phyloP scores from a whole-genome alignment of 2,113 vertebrate species.

The Halcyon malimbica region DNA sequence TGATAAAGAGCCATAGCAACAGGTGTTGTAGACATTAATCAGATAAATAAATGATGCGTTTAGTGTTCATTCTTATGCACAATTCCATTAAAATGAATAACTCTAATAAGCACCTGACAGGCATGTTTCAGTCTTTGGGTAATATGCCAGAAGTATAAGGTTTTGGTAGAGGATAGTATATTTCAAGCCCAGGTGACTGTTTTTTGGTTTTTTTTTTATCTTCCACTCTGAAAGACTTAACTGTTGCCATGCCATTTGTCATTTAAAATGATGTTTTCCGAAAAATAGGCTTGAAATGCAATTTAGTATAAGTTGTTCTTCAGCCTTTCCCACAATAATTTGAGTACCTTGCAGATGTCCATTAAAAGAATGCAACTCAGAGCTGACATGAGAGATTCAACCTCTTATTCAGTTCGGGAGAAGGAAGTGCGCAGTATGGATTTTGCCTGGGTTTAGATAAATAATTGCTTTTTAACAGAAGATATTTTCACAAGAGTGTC shows the following conservation, averaged over 20 bases:
- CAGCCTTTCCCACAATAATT: background rate
- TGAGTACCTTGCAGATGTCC: background rate
- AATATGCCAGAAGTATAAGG: background rate
- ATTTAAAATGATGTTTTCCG: background rate
- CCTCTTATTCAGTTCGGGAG: background rate
- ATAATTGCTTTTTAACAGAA: background rate
- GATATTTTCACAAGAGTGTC: background rate
- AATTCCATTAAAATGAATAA: constrained; percentile 21
- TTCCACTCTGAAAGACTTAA: background rate
- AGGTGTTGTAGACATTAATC: background rate
- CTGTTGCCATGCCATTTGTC: background rate
- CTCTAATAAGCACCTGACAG: constrained; percentile 17
- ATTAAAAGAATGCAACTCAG: background rate
- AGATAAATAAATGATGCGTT: background rate
- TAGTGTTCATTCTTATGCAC: background rate
- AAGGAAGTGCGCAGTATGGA: background rate
- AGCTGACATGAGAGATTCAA: background rate
- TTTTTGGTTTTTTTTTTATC: background rate
- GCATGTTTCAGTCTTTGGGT: background rate
- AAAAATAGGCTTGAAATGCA: background rate
- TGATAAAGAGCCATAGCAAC: background rate
- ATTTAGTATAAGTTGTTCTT: background rate
- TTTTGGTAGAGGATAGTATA: background rate
- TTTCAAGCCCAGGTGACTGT: background rate
- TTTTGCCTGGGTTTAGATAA: background rate